These are phyloP conservation scores for Anisognathus igniventris DNA, from an alignment of 2,797 vertebrate genomes.

Conservation along the genomic window DNA sequence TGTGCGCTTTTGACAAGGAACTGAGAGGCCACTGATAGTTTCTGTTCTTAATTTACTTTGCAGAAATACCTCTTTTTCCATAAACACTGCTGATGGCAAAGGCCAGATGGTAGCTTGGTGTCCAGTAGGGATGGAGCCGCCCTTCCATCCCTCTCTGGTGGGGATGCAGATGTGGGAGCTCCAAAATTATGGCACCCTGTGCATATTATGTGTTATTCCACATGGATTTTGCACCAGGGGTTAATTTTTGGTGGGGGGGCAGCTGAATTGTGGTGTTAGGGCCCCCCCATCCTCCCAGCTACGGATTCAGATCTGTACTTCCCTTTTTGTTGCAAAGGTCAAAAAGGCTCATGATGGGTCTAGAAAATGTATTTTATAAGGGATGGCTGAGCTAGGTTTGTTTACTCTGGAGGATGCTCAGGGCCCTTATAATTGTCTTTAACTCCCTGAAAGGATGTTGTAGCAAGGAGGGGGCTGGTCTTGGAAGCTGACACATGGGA, in stretches of 20 bases:
- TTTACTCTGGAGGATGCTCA: not conserved
- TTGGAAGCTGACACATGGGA: not conserved
- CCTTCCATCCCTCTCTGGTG: not conserved
- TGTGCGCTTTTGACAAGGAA: rapidly evolving
- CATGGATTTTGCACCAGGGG: rapidly evolving
- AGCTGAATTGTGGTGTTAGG: not conserved
- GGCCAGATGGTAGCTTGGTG: rapidly evolving
- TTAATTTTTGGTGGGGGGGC: not conserved
- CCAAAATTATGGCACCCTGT: rapidly evolving
- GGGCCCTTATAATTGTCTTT: rapidly evolving
- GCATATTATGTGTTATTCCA: rapidly evolving
- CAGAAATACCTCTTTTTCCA: not conserved
- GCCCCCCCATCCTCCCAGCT: rapidly evolving
- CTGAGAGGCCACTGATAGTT: not conserved
- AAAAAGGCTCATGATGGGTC: rapidly evolving
- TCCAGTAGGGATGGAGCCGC: rapidly evolving
- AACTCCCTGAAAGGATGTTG: not conserved
- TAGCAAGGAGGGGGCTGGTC: not conserved
- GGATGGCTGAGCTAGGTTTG: not conserved
- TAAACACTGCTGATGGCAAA: not conserved
- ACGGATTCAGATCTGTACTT: not conserved
- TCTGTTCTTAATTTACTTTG: not conserved
- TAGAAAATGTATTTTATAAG: not conserved
- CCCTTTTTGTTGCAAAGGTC: not conserved
- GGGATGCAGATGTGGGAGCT: not conserved